phyloP scores from a whole-genome alignment of 1,140 invertebrate genomes.

The Anagrus nilaparvatae region DNA sequence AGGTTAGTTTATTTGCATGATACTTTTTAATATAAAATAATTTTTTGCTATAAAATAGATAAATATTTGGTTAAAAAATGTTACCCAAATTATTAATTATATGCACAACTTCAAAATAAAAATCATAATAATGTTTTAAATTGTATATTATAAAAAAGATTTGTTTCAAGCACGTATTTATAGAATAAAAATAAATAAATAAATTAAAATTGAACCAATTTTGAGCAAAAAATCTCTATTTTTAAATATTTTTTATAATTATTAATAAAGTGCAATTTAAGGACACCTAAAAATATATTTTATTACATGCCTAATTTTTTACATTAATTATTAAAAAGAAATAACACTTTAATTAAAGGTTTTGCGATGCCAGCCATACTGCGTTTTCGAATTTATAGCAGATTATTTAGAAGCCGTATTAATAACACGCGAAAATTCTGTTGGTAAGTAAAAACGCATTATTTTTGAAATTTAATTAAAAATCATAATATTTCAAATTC shows the following conservation, averaged over 20 bases:
- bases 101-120: conserved; percentile 14
- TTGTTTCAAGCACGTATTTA: no score
- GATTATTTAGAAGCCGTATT: conserved; percentile 58
- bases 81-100: not conserved
- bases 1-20: conserved; percentile 39
- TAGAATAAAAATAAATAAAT: no score
- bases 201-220: no score
- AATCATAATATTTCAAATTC: not conserved
- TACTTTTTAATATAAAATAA: conserved; percentile 5
- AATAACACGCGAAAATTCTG: conserved; percentile 53
- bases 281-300: conserved; percentile 3
- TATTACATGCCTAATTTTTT: not conserved
- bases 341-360: conserved; percentile 30
- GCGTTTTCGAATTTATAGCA: conserved; percentile 54
- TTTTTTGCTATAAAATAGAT: not conserved
- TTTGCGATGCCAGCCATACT: conserved; percentile 48
- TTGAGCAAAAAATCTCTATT: no score
- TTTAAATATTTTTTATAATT: conserved; percentile 3
- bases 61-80: not conserved
- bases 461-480: not conserved
- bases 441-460: conserved; percentile 31
- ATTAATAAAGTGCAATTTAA: not conserved
- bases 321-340: not conserved
- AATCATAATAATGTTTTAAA: no score
- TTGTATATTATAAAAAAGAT: no score